Base-by-base conservation (phyloP, 1,140 invertebrate genomes). In the Venustaconcha ellipsiformis region DNA sequence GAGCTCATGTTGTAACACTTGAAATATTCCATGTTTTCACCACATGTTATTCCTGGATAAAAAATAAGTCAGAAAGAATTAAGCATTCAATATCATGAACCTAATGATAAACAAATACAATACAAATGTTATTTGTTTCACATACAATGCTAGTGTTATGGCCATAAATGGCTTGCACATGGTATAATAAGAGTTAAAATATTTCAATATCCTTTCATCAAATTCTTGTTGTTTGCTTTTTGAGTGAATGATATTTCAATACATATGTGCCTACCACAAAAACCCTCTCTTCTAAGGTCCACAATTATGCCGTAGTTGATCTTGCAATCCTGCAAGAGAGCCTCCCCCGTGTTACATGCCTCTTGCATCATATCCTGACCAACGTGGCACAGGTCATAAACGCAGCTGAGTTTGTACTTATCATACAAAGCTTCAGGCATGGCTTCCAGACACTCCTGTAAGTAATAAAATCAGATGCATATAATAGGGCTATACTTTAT, bases 371-470 rank as follows among this genome's bases (percentile, higher is more conserved):
- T 76, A 68, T 13, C 69, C 68, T 48, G 37, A 48, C 66, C 55
- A 1, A 67, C 57, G 48, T 23, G 62, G n/a, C 74, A 76, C 56
- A 70, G 26, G 56, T 76, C 74, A 67, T 71, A 76, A 18, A 66
- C 0, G 71, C 74, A 76, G 8, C 14, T n/a, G 1, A 18, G 6
- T 17, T 58, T 23, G 57, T 66, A 71, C 5, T 30, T 56, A 0
- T 70, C 63, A n/a, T 14, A 17, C 1, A 67, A 0, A 1, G 12
- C 2, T 23, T 18, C 30, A 13, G 71, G 69, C 64, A 76, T 76
- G 8, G 14, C 15, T 23, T n/a, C 4, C 18, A 76, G 37, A 67
- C 74, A 76, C 15, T 76, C 68, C 74, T 76, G 55, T 8, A 74
- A 74, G 0, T 48, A 57, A 2, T 14, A 73, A 6, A 14, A 70